Evolutionary conservation across 1,140 invertebrate genomes (phyloP), one percentile per base, ranked within the genome.

Genomic region (Zaprionus taronus): DNA sequence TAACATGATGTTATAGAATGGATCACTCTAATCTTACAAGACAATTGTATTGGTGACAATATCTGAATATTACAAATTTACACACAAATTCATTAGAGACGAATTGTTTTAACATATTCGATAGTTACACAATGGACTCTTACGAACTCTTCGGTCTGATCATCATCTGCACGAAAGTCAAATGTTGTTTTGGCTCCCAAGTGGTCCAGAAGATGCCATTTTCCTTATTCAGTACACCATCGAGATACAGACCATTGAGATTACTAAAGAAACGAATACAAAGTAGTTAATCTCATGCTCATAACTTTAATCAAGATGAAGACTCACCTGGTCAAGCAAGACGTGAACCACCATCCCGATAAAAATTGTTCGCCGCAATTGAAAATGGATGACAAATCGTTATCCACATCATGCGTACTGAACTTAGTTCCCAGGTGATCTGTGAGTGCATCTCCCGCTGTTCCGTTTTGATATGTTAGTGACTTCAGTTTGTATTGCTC

Each of bases 311-410:
- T 31, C 9, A 11, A 31, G 31, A 31, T 9, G 31, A 4, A 5
- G 5, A 20, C 47, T 62, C 12, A 62, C 67, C 57, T 14, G 5
- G 12, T 1, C 11, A 15, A 31, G 34, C 68, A 71, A 1, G 5
- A 11, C 0, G 5, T 9, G 36, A 34, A 71, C 68, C 68, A 71
- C 68, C 68, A 71, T 15, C 68, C 68, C 2, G 58, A 63, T 15
- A 26, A 9, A 49, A 49, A 63, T 34, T 56, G 15, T 2, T 4
- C 1, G 9, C 49, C 68, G 20, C 68, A 71, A 56, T 56, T 63
- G 1, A 22, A 22, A 22, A 2, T 2, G 22, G 17, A n/a, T n/a
- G n/a, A 31, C 9, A 1, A 1, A 63, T 71, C 68, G 15, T 71
- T 63, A 20, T 72, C 60, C 6, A 5, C 14, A 36, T 72, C 61